Base-by-base conservation (phyloP, 2,797 vertebrate species). In the Holocentrus rufus region DNA sequence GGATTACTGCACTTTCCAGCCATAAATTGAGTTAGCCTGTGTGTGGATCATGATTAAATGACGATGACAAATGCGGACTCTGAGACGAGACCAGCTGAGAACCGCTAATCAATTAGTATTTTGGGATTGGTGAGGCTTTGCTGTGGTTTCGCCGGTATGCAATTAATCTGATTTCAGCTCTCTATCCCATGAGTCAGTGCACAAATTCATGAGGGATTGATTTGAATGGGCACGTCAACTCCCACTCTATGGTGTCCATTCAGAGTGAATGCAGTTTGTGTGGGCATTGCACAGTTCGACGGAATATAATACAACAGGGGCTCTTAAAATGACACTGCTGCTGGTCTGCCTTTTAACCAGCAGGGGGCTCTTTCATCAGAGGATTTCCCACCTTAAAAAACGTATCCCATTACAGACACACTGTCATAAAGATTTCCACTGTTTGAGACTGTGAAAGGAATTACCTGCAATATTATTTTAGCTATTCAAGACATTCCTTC, bases 301-400 rank as follows among this genome's bases (percentile, higher is more conserved):
- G 7, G 7, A 27, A 14, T 3, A 13, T 23, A 54, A 27, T 27
- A 17, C 17, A 15, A 55, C 11, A 27, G 11, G 11, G 23, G 11
- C 7, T 13, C 7, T 7, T 53, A 8, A 22, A 56, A 17, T 13
- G 22, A 42, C n/a, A 14, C 4, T 23, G 11, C 5, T 72, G 65
- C 54, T 54, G 44, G 1, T 67, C 63, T 67, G 27, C 2, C 31
- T 34, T 34, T 34, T 61, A 62, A 62, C 80, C 86, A 86, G 11
- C 74, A 88, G 87, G 70, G 75, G 87, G 77, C 73, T 5, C 58
- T 81, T 18, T 57, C 54, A 18, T 68, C 47, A 63, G 1, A 76
- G 65, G 71, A 31, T 10, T 13, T 49, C 4, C 20, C 22, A 7
- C 44, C 68, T 62, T 59, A 66, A 80, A 67, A 75, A 18, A 13